Evolutionary conservation across 1,140 invertebrate species (phyloP).

Genomic region (Oryctes rhinoceros): DNA sequence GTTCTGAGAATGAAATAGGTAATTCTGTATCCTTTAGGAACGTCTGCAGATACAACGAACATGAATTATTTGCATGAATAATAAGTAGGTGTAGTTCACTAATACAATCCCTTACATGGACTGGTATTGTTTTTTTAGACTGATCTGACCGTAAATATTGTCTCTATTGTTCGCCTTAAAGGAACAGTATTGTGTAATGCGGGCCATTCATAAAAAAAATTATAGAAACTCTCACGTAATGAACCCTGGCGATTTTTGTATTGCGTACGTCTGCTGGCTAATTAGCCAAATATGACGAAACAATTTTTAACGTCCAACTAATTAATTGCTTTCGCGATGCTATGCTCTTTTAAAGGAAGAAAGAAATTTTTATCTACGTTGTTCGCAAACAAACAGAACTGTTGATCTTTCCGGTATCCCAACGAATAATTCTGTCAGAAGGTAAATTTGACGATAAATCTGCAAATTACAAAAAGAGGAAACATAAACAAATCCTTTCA

Average conservation of each 20-base stretch:
- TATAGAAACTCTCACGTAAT: not conserved
- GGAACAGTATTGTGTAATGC: not conserved
- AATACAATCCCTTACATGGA: constrained; percentile 11
- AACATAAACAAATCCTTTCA: too few relatives aligned
- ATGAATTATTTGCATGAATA: constrained; percentile 36
- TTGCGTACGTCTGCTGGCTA: not conserved
- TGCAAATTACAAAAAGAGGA: too few relatives aligned
- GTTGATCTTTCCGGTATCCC: too few relatives aligned
- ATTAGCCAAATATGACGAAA: constrained; percentile 10
- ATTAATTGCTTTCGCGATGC: not conserved
- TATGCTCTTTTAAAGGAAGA: too few relatives aligned
- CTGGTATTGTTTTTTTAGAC: constrained; percentile 1
- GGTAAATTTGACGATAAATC: too few relatives aligned
- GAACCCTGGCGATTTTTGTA: not conserved
- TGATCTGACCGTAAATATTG: constrained; percentile 4
- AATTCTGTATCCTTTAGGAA: not conserved
- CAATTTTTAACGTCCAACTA: not conserved
- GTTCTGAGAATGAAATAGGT: constrained; percentile 1
- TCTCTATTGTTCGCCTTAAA: constrained; percentile 6
- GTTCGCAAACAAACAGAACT: not conserved
- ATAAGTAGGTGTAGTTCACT: constrained; percentile 24
- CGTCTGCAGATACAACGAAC: constrained; percentile 1
- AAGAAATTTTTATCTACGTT: not conserved
- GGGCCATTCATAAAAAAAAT: not conserved
- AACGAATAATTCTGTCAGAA: too few relatives aligned